Evolutionary conservation across 2,113 vertebrate genomes (phyloP).

Genomic region (Antidorcas marsupialis): DNA sequence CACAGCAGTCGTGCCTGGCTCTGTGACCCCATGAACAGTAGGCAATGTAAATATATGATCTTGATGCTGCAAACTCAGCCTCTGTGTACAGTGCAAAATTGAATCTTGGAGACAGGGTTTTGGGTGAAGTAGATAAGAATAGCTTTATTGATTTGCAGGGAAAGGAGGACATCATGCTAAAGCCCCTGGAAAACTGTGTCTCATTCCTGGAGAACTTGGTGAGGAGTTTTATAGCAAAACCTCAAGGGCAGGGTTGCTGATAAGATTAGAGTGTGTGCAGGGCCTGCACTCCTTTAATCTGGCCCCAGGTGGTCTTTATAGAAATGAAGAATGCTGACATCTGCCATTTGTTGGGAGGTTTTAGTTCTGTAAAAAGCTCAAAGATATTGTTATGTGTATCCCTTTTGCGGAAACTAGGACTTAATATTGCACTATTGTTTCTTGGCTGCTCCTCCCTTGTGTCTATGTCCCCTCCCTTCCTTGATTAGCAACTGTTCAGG

Average conservation of each 20-base stretch:
- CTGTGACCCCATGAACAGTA: neutral
- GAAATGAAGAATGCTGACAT: neutral
- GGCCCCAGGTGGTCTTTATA: neutral
- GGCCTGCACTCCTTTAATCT: neutral
- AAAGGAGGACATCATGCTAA: neutral
- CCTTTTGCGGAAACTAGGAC: neutral
- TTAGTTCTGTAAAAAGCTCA: neutral
- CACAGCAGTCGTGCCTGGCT: neutral
- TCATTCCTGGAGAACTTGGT: neutral
- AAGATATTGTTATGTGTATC: neutral
- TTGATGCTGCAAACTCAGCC: neutral
- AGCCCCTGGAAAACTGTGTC: neutral
- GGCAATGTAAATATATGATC: neutral
- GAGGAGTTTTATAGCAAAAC: neutral
- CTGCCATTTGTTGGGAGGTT: neutral
- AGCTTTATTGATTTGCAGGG: neutral
- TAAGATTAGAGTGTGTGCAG: neutral
- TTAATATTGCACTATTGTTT: neutral
- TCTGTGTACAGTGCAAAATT: neutral
- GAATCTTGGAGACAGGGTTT: neutral
- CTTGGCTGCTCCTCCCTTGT: neutral
- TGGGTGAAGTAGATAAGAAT: neutral
- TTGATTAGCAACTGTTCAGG: neutral
- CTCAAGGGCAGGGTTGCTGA: neutral
- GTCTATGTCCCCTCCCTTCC: neutral